Evolutionary conservation across 2,113 vertebrate species (phyloP).

Genomic region (Pipra filicauda): DNA sequence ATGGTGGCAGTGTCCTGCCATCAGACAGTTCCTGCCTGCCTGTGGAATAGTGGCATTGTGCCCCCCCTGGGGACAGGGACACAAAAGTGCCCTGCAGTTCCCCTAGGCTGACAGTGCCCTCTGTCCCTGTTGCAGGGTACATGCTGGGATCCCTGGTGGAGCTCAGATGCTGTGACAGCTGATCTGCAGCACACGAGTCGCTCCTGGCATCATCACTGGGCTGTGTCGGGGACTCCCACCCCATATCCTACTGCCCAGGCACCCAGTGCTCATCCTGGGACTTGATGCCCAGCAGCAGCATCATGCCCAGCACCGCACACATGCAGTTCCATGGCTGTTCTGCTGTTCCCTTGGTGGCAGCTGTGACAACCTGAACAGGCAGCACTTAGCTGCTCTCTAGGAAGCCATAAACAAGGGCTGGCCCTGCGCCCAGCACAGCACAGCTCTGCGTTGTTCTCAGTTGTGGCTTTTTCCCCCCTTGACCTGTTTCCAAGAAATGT

Average conservation of each 20-base stretch:
- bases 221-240: not conserved
- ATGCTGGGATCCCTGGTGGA: not conserved
- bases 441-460: not conserved
- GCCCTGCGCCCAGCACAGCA: not conserved
- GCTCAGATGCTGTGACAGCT: not conserved
- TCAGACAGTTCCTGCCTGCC: not conserved
- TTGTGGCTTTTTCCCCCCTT: not conserved
- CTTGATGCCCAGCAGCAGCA: not conserved
- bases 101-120: not conserved
- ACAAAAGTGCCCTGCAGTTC: not conserved
- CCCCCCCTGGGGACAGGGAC: not conserved
- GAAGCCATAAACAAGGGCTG: not conserved
- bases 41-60: not conserved
- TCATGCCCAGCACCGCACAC: no score
- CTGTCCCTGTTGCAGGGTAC: not conserved
- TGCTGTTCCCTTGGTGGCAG: not conserved
- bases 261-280: not conserved
- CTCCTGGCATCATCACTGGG: not conserved
- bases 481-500: conserved; percentile 29
- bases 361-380: not conserved
- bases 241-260: not conserved
- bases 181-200: not conserved
- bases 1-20: not conserved
- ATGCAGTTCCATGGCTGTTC: not conserved
- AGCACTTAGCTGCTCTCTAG: not conserved